Evolutionary conservation across 2,113 vertebrate genomes (phyloP).

Genomic region (Calyptomena viridis): DNA sequence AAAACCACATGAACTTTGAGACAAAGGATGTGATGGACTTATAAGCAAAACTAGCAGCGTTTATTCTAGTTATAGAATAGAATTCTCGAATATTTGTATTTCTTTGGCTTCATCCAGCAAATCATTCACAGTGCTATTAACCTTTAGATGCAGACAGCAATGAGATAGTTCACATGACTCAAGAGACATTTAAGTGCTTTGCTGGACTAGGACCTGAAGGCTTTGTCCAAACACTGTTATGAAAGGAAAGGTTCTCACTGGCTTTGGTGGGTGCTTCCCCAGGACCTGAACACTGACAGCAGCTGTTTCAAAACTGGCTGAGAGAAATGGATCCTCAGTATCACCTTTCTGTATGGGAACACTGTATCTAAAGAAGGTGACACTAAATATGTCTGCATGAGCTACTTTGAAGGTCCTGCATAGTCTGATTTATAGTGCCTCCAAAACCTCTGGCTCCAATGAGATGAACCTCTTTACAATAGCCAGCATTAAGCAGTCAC

Average conservation of each 20-base stretch:
- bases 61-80: not conserved
- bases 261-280: not conserved
- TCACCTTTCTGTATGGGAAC: not conserved
- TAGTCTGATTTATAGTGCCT: not conserved
- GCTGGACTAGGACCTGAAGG: not conserved
- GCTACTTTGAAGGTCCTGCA: not conserved
- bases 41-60: not conserved
- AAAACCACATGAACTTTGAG: not conserved
- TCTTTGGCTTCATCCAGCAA: not conserved
- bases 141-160: not conserved
- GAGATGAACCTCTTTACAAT: not conserved
- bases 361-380: not conserved
- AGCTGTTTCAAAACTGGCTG: not conserved
- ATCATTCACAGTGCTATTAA: not conserved
- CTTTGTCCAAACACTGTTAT: not conserved
- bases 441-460: not conserved
- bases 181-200: not conserved
- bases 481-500: not conserved
- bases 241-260: not conserved
- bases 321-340: not conserved
- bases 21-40: not conserved
- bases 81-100: not conserved
- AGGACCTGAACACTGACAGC: not conserved
- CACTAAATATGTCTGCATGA: not conserved
- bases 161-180: not conserved